phyloP scores from a whole-genome alignment of 2,888 invertebrate species.

The Parnassius smintheus region DNA sequence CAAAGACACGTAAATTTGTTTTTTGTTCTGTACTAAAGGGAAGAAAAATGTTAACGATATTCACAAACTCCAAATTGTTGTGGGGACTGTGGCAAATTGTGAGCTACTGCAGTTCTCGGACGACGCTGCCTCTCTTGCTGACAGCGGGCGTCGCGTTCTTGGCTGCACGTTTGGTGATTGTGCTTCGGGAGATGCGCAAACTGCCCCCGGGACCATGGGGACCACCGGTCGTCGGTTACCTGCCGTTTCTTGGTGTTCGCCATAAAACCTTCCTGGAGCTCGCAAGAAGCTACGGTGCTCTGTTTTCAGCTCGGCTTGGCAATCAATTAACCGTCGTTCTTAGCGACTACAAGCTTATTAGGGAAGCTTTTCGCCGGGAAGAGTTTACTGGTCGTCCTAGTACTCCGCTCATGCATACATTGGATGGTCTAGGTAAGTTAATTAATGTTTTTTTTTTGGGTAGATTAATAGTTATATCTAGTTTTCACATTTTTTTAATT shows the following conservation, averaged over 20 bases:
- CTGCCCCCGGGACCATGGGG: slow-evolving; percentile 95
- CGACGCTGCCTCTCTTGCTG: slow-evolving; percentile 68
- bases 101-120: slow-evolving; percentile 65
- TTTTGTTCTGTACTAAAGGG: slow-evolving; percentile 40
- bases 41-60: slow-evolving; percentile 61
- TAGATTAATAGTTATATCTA: too few species aligned
- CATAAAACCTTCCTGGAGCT: slow-evolving; percentile 90
- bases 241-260: slow-evolving; percentile 89
- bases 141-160: slow-evolving; percentile 73
- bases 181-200: slow-evolving; percentile 66
- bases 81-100: slow-evolving; percentile 76
- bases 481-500: not conserved
- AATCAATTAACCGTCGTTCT: slow-evolving; percentile 92
- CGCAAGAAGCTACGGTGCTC: slow-evolving; percentile 88
- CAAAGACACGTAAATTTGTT: slow-evolving; percentile 42
- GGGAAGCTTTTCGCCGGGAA: slow-evolving; percentile 91
- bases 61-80: slow-evolving; percentile 75
- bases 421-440: slow-evolving; percentile 93
- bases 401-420: slow-evolving; percentile 91
- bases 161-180: slow-evolving; percentile 67
- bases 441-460: not conserved
- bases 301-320: slow-evolving; percentile 91
- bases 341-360: slow-evolving; percentile 91
- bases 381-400: slow-evolving; percentile 94
- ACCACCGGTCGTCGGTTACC: slow-evolving; percentile 90